Percentiles rank a stretch among this genome's conserved stretches.
Conservation (phyloP, 2,797 vertebrate genomes). For the Pangasius sanitwongsei region DNA sequence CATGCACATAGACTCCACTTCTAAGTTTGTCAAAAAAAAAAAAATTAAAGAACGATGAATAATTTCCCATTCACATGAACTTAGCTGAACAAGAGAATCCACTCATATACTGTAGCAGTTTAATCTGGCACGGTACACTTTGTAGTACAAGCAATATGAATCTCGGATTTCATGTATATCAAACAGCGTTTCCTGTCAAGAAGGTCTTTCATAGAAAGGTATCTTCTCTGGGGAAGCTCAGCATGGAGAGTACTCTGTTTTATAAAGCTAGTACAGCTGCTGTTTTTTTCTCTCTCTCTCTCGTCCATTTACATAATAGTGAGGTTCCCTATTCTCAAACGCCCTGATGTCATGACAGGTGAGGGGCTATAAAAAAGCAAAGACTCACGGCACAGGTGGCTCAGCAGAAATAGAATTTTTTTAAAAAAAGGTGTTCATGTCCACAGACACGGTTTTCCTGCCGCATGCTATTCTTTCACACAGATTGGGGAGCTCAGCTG, state of each 20-base stretch:
- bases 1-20: neutral
- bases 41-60: constrained; percentile 1
- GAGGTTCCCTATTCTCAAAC: constrained; percentile 58
- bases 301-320: constrained; percentile 65
- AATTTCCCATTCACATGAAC: constrained; percentile 12
- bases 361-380: constrained; percentile 66
- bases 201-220: constrained; percentile 1
- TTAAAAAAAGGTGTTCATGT: constrained; percentile 62
- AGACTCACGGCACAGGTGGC: constrained; percentile 62
- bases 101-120: neutral
- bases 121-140: constrained; percentile 35
- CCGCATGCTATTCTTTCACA: constrained; percentile 34
- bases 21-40: neutral
- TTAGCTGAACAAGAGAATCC: constrained; percentile 19
- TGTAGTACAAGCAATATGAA: constrained; percentile 32
- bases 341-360: constrained; percentile 61
- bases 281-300: constrained; percentile 24
- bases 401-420: constrained; percentile 62
- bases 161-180: constrained; percentile 45
- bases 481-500: constrained; percentile 13
- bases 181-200: constrained; percentile 42
- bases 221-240: constrained; percentile 36
- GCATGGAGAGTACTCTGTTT: constrained; percentile 37
- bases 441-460: constrained; percentile 61
- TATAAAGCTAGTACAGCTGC: constrained; percentile 27